Conservation (phyloP, 2,797 vertebrate species). For the Podarcis siculus region DNA sequence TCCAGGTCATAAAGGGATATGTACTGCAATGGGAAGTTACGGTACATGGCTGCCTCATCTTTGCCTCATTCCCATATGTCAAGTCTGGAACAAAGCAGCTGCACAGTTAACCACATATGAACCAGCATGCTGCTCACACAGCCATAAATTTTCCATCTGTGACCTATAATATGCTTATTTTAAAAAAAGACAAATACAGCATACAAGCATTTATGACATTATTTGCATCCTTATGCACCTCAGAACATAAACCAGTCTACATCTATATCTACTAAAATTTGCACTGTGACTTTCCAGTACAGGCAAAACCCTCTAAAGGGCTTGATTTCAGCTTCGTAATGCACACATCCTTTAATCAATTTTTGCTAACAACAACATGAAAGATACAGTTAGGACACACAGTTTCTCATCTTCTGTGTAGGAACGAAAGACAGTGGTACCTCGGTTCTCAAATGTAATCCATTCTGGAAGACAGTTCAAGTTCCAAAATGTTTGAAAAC, state of each 20-base stretch:
- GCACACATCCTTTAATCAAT: not conserved
- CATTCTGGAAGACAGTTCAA: too few species aligned
- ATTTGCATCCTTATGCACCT: not conserved
- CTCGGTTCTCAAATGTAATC: too few species aligned
- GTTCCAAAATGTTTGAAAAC: too few species aligned
- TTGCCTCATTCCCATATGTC: not conserved
- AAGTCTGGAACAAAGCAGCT: not conserved
- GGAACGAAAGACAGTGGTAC: not conserved
- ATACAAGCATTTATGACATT: conserved; percentile 16
- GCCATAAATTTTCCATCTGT: conserved; percentile 14
- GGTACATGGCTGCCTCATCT: not conserved
- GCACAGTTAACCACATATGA: not conserved
- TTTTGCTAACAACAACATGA: not conserved
- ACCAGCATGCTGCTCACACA: not conserved
- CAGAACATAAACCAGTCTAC: not conserved
- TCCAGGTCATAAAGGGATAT: not conserved
- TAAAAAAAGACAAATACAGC: not conserved
- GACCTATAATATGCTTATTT: not conserved
- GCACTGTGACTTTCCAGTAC: not conserved
- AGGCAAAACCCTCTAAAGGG: not conserved
- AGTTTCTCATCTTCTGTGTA: not conserved
- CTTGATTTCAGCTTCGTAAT: not conserved
- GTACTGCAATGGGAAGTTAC: not conserved
- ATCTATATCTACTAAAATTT: not conserved
- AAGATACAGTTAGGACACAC: too few species aligned